Conservation (phyloP, 2,888 invertebrate genomes). For the Exocentrus adspersus region DNA sequence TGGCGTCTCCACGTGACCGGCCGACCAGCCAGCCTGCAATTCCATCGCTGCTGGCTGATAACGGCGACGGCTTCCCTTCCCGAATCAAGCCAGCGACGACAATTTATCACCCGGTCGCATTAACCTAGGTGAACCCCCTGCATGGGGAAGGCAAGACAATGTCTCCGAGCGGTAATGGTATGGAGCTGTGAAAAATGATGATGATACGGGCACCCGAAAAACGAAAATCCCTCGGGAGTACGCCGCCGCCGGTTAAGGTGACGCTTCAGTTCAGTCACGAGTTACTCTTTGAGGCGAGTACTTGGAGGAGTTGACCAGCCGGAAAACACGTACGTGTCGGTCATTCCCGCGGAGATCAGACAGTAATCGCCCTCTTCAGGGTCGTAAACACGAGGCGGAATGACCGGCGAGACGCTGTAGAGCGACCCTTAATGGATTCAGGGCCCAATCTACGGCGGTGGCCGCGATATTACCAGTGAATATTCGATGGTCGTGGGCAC, state of each 20-base stretch:
- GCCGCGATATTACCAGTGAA: conserved; percentile 42
- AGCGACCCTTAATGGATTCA: conserved; percentile 62
- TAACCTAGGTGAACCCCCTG: conserved; percentile 63
- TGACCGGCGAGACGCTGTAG: conserved; percentile 61
- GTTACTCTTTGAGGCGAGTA: conserved; percentile 30
- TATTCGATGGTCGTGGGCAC: conserved; percentile 41
- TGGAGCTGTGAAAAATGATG: conserved; percentile 63
- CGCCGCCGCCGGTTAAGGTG: conserved; percentile 12
- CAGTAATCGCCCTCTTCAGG: conserved; percentile 64
- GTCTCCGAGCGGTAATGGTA: conserved; percentile 63
- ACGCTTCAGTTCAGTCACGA: conserved; percentile 7
- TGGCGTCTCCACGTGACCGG: conserved; percentile 26
- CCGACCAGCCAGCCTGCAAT: conserved; percentile 51
- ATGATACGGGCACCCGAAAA: conserved; percentile 60
- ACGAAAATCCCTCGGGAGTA: conserved; percentile 53
- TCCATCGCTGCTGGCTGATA: conserved; percentile 59
- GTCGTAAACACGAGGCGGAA: conserved; percentile 62
- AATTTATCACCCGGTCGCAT: conserved; percentile 64
- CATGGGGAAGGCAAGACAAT: conserved; percentile 57
- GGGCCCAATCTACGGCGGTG: conserved; percentile 47
- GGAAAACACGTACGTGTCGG: conserved; percentile 48
- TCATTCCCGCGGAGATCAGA: conserved; percentile 58
- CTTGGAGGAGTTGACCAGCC: conserved; percentile 58
- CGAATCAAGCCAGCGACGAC: conserved; percentile 53
- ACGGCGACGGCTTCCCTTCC: conserved; percentile 55